phyloP scores from a whole-genome alignment of 1,140 invertebrate genomes.

The Microplitis mediator region DNA sequence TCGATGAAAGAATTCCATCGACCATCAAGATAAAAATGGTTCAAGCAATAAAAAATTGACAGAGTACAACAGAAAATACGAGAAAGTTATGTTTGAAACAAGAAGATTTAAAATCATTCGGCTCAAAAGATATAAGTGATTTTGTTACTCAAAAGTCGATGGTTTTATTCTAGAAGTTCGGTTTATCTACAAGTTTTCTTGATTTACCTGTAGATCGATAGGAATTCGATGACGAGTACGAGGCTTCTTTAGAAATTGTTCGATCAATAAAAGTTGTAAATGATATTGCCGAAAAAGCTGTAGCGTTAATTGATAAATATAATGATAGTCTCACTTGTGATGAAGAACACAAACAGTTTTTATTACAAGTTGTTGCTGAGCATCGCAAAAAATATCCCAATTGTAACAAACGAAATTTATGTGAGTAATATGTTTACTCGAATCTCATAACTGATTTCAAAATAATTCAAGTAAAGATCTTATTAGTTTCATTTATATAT shows the following conservation, averaged over 20 bases:
- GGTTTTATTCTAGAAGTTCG: slow-evolving; percentile 11
- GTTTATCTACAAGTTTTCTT: slow-evolving; percentile 7
- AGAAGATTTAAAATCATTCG: neutral
- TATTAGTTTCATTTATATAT: neutral
- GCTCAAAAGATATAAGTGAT: slow-evolving; percentile 2
- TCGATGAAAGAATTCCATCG: slow-evolving; percentile 6
- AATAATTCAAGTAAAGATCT: neutral
- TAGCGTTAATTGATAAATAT: slow-evolving; percentile 14
- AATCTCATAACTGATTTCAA: neutral
- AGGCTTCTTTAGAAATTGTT: neutral
- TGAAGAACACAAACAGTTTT: slow-evolving; percentile 24
- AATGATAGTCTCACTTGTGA: slow-evolving; percentile 14
- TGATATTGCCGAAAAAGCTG: slow-evolving; percentile 13
- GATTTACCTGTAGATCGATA: neutral
- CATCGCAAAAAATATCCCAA: slow-evolving; percentile 23
- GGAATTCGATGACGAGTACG: neutral
- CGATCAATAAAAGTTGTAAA: slow-evolving; percentile 12
- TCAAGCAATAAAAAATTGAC: slow-evolving; percentile 14
- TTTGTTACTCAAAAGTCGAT: slow-evolving; percentile 20
- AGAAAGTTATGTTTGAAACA: neutral
- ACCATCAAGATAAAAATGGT: slow-evolving; percentile 22
- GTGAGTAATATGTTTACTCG: neutral
- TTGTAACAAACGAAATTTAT: slow-evolving; percentile 20
- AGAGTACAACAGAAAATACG: neutral
- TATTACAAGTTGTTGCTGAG: slow-evolving; percentile 12